These are phyloP conservation scores for Sicus ferrugineus DNA, from an alignment of 2,888 invertebrate genomes.

Conservation along the genomic window DNA sequence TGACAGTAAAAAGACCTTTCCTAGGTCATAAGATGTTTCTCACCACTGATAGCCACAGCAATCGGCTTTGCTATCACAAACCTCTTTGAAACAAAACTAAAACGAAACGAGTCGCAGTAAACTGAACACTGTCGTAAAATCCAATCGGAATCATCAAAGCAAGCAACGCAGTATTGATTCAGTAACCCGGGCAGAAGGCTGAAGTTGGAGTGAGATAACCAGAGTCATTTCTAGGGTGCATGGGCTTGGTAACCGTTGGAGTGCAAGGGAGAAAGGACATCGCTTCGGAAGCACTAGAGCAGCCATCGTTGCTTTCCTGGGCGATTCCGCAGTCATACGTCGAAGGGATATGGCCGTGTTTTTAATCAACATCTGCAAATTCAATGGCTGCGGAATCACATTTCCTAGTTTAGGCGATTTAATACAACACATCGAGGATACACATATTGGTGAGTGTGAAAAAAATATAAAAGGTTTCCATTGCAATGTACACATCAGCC, in stretches of 20 bases:
- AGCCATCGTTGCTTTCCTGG: constrained; percentile 50
- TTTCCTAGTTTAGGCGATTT: constrained; percentile 82
- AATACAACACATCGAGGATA: constrained; percentile 88
- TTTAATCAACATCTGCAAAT: constrained; percentile 89
- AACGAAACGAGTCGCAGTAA: constrained; percentile 12
- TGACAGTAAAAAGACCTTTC: too few species aligned
- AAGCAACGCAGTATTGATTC: constrained; percentile 44
- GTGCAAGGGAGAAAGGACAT: constrained; percentile 21
- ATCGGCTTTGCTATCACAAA: constrained; percentile 13
- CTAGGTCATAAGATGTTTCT: constrained; percentile 19
- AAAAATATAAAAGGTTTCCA: neutral
- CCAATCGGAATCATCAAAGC: constrained; percentile 27
- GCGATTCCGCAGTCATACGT: constrained; percentile 63
- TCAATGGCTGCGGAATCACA: constrained; percentile 83
- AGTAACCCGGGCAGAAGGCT: neutral
- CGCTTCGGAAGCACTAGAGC: constrained; percentile 40
- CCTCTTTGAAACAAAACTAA: constrained; percentile 11
- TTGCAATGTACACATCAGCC: constrained; percentile 6
- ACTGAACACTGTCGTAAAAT: constrained; percentile 8
- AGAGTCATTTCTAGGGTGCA: neutral
- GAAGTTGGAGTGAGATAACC: constrained; percentile 11
- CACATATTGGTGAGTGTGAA: constrained; percentile 82
- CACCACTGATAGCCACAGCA: constrained; percentile 1
- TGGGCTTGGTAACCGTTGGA: neutral
- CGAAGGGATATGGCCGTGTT: constrained; percentile 82